phyloP scores from a whole-genome alignment of 2,113 vertebrate genomes.

The Gambusia holbrooki region DNA sequence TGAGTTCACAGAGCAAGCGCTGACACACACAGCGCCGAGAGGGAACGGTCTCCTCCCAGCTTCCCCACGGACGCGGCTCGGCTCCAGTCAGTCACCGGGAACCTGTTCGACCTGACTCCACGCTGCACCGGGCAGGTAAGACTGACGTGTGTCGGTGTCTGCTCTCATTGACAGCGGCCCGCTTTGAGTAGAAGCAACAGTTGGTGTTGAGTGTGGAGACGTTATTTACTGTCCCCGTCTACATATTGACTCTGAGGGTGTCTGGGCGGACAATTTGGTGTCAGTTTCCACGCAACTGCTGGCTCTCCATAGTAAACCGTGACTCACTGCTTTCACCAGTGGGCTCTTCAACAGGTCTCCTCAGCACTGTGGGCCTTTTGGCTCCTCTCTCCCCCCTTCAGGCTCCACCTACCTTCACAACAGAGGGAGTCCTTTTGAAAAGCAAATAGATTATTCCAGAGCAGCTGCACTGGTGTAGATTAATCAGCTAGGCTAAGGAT shows the following conservation, averaged over 20 bases:
- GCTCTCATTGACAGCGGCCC: neutral
- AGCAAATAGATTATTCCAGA: slow-evolving; percentile 20
- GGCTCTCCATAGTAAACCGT: too few species aligned
- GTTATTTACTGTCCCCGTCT: too few species aligned
- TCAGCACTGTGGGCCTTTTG: slow-evolving; percentile 43
- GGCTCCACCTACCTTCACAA: slow-evolving; percentile 53
- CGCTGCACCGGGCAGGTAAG: slow-evolving; percentile 68
- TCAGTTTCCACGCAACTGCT: too few species aligned
- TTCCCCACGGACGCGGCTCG: slow-evolving; percentile 69
- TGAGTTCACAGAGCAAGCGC: slow-evolving; percentile 53
- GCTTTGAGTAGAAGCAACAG: slow-evolving; percentile 54
- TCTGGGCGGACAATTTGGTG: too few species aligned
- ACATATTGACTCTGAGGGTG: too few species aligned
- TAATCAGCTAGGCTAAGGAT: too few species aligned
- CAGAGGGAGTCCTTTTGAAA: slow-evolving; percentile 31
- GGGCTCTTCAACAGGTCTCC: slow-evolving; percentile 56
- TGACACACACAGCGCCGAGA: slow-evolving; percentile 50
- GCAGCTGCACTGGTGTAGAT: neutral
- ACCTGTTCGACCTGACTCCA: slow-evolving; percentile 40
- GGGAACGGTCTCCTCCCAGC: slow-evolving; percentile 71
- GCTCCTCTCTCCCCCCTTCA: slow-evolving; percentile 8
- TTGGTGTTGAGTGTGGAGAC: slow-evolving; percentile 21
- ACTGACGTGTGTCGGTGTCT: slow-evolving; percentile 16
- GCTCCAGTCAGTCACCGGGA: slow-evolving; percentile 48
- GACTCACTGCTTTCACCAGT: neutral